phyloP scores from a whole-genome alignment of 1,140 invertebrate genomes.

The Solenopsis invicta region DNA sequence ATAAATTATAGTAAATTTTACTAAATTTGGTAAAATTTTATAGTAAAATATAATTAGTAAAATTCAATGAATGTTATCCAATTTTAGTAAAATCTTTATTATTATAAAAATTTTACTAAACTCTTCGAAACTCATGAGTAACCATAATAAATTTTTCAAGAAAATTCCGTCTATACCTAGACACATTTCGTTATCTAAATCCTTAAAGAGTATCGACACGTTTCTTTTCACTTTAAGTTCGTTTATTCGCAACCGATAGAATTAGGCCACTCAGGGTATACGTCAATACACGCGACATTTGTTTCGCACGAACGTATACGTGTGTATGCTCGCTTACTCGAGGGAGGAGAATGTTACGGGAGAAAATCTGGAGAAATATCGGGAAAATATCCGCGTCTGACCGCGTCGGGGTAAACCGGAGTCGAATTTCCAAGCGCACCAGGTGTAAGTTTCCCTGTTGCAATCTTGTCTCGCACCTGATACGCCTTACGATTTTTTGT shows the following conservation, averaged over 20 bases:
- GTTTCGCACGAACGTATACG: constrained; percentile 6
- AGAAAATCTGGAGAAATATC: constrained; percentile 50
- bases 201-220: neutral
- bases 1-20: too few relatives aligned
- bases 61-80: too few relatives aligned
- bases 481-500: constrained; percentile 53
- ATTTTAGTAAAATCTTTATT: too few relatives aligned
- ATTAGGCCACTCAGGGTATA: neutral
- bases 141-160: too few relatives aligned
- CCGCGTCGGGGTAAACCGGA: constrained; percentile 25
- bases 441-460: constrained; percentile 64
- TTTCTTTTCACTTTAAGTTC: neutral
- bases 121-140: too few relatives aligned
- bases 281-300: constrained; percentile 26
- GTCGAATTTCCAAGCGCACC: constrained; percentile 59
- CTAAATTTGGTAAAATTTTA: too few relatives aligned
- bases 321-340: constrained; percentile 21
- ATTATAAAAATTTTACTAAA: too few relatives aligned
- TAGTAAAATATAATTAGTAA: too few relatives aligned
- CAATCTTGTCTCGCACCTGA: constrained; percentile 62
- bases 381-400: constrained; percentile 48
- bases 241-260: neutral
- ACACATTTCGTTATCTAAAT: neutral
- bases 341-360: neutral
- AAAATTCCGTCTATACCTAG: too few relatives aligned